Conservation (phyloP, 1,140 invertebrate species). For the Trachymyrmex septentrionalis region DNA sequence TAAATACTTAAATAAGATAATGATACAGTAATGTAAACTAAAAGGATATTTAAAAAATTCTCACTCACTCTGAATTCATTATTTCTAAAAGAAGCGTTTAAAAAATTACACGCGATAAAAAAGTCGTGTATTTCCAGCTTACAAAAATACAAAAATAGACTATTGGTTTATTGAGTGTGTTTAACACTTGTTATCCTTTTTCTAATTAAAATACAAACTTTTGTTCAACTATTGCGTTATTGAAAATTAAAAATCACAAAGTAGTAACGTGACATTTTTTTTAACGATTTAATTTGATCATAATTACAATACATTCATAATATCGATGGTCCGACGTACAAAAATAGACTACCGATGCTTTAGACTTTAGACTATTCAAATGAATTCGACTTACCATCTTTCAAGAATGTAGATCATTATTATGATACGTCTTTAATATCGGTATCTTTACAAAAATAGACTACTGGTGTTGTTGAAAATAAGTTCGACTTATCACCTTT, state of each 20-base stretch:
- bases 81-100: slow-evolving; percentile 2
- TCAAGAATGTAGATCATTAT: too few relatives aligned
- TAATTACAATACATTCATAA: too few relatives aligned
- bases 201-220: slow-evolving; percentile 5
- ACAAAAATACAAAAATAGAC: neutral
- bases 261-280: neutral
- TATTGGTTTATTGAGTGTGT: neutral
- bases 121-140: neutral
- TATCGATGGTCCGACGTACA: too few relatives aligned
- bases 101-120: slow-evolving; percentile 13
- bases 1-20: neutral
- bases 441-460: neutral
- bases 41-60: slow-evolving; percentile 4
- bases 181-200: neutral
- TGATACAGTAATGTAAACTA: neutral
- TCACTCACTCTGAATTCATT: neutral
- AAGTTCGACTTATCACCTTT: neutral
- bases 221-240: neutral
- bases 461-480: neutral
- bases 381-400: too few relatives aligned
- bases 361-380: too few relatives aligned
- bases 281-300: neutral
- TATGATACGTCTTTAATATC: neutral
- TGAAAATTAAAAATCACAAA: neutral
- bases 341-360: too few relatives aligned